phyloP scores from a whole-genome alignment of 2,113 vertebrate genomes.

The Albula goreensis region DNA sequence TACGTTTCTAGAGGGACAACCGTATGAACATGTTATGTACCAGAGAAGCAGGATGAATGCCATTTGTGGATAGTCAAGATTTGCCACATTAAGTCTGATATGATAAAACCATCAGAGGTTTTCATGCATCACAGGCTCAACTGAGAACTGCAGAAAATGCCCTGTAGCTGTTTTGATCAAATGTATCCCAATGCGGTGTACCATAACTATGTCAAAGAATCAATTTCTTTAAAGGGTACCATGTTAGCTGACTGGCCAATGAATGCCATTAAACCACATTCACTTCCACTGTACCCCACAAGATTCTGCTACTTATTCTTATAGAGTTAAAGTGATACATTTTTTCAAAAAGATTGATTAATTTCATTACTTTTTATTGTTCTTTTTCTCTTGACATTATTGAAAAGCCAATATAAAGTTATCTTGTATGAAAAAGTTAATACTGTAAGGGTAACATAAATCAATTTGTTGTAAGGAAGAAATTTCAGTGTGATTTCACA shows the following conservation, averaged over 20 bases:
- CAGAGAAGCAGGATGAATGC: neutral
- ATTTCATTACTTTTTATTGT: neutral
- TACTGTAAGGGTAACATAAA: constrained; percentile 18
- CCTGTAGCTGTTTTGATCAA: constrained; percentile 17
- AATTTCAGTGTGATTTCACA: constrained; percentile 13
- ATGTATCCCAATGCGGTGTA: neutral
- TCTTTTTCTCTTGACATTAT: constrained; percentile 14
- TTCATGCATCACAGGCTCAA: neutral
- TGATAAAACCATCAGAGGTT: neutral
- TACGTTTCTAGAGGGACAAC: neutral
- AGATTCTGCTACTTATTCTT: constrained; percentile 6
- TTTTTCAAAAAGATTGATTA: constrained; percentile 7
- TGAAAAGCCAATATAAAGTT: constrained; percentile 5
- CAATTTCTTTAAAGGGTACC: neutral
- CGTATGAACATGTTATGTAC: neutral
- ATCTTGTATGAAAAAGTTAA: constrained; percentile 24
- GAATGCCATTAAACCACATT: constrained; percentile 2
- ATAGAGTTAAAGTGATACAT: constrained; percentile 20
- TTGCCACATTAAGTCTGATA: constrained; percentile 18
- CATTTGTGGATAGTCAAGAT: neutral
- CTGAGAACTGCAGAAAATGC: neutral
- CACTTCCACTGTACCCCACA: neutral
- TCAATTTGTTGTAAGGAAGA: constrained; percentile 4
- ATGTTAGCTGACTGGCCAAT: neutral
- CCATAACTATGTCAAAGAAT: neutral